Conservation (phyloP, 2,888 invertebrate species). For the Tipula lateralis region DNA sequence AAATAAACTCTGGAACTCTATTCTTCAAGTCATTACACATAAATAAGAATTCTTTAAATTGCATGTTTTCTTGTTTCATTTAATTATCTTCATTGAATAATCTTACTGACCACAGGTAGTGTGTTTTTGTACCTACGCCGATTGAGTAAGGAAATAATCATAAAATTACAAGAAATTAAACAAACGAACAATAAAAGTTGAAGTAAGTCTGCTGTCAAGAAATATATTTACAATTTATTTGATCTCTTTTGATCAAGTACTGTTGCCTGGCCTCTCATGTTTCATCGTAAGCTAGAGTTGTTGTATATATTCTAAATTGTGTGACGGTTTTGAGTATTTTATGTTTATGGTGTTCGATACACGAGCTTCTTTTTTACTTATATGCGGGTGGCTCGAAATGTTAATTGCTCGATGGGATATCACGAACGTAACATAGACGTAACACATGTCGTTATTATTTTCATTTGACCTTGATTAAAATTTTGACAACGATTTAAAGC, state of each 20-base stretch:
- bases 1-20: background rate
- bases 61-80: slow-evolving; percentile 24
- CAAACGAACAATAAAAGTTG: background rate
- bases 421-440: no score
- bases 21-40: background rate
- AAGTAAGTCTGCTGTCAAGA: background rate
- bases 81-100: background rate
- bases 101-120: slow-evolving; percentile 12
- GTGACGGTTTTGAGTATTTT: no score
- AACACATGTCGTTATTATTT: no score
- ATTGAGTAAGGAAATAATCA: background rate
- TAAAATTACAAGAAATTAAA: background rate
- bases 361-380: no score
- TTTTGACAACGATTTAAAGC: no score
- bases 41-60: background rate
- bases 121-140: background rate
- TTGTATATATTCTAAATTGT: no score
- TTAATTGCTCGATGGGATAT: no score
- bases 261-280: background rate
- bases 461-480: no score
- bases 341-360: no score
- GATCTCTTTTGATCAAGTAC: background rate
- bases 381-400: no score
- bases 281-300: no score
- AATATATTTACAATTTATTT: background rate